These are phyloP conservation scores for Stenchaetothrips biformis DNA, from an alignment of 2,888 invertebrate genomes.

Conservation along the genomic window DNA sequence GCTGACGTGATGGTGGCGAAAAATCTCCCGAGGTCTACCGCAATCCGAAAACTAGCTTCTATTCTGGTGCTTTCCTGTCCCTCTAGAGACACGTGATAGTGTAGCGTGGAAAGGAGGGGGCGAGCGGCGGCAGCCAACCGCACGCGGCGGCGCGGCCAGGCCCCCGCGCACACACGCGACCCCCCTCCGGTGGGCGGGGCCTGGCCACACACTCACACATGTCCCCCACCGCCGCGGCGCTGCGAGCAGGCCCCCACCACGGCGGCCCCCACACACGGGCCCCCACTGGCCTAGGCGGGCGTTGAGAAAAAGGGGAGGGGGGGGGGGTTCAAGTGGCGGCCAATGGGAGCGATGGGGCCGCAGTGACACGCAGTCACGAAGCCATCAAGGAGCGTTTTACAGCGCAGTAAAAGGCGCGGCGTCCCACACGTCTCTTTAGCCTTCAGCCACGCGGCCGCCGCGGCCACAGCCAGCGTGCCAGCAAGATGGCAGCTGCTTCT, in stretches of 20 bases:
- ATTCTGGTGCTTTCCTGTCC: too few relatives aligned
- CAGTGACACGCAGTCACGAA: not conserved
- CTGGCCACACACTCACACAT: not conserved
- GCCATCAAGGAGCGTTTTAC: not conserved
- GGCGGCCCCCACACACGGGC: not conserved
- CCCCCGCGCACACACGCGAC: not conserved
- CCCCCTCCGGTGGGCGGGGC: conserved; percentile 15
- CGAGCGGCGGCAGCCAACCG: too few relatives aligned
- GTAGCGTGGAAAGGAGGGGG: not conserved
- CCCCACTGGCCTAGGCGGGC: not conserved
- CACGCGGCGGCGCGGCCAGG: not conserved
- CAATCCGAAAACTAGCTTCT: too few relatives aligned
- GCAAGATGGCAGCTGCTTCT: too few relatives aligned
- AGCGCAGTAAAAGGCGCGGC: not conserved
- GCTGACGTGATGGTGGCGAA: too few relatives aligned
- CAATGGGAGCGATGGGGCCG: not conserved
- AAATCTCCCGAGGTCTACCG: too few relatives aligned
- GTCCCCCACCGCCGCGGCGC: not conserved
- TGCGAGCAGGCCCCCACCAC: not conserved
- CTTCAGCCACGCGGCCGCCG: too few relatives aligned
- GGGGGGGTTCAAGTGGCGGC: not conserved
- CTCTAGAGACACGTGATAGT: too few relatives aligned
- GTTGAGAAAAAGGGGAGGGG: not conserved
- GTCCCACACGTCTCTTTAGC: too few relatives aligned
- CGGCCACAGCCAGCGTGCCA: too few relatives aligned